Conservation (phyloP, 2,113 vertebrate genomes). For the Coptodon rendalli region DNA sequence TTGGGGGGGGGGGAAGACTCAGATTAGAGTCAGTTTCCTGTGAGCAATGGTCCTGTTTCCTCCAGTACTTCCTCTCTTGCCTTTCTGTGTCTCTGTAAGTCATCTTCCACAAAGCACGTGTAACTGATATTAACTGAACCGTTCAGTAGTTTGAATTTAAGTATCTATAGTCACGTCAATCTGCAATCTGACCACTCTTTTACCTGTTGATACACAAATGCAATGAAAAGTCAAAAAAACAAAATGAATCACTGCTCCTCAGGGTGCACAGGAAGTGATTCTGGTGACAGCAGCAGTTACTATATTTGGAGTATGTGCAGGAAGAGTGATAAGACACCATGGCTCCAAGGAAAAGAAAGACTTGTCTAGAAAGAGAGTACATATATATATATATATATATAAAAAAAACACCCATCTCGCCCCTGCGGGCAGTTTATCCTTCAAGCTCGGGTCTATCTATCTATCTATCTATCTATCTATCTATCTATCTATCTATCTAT, state of each 20-base stretch:
- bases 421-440: too few relatives aligned
- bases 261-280: background rate
- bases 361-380: background rate
- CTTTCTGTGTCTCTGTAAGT: background rate
- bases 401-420: too few relatives aligned
- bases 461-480: too few relatives aligned
- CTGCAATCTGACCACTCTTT: background rate
- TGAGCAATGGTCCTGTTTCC: background rate
- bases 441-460: too few relatives aligned
- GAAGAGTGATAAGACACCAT: background rate
- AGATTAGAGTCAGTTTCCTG: background rate
- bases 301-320: slow-evolving; percentile 9
- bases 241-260: background rate
- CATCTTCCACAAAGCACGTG: background rate
- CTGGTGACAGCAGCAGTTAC: background rate
- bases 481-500: too few relatives aligned
- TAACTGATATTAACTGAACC: background rate
- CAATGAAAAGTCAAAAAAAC: background rate
- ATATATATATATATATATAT: too few relatives aligned
- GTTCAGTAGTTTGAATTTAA: background rate
- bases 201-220: background rate
- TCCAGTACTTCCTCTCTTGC: background rate
- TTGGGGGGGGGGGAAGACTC: background rate
- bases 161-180: background rate
- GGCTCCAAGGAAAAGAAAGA: background rate